phyloP scores from a whole-genome alignment of 2,797 vertebrate genomes.

The Mormyrops boulengeri region DNA sequence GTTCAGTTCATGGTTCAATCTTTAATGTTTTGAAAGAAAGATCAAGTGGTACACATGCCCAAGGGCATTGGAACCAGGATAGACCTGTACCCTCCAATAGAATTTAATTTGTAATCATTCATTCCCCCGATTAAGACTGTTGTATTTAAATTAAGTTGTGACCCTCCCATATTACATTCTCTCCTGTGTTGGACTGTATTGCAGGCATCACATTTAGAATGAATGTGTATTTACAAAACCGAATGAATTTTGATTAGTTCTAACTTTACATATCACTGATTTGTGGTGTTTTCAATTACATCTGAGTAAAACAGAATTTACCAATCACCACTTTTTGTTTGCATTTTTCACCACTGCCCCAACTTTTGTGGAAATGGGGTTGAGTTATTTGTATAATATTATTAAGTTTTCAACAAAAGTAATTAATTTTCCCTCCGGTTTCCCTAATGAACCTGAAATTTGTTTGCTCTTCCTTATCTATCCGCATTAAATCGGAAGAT shows the following conservation, averaged over 20 bases:
- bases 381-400: not conserved
- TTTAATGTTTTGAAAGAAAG: not conserved
- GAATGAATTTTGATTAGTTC: not conserved
- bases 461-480: conserved; percentile 3
- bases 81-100: not conserved
- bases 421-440: not conserved
- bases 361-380: not conserved
- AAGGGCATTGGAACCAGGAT: not conserved
- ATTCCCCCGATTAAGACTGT: not conserved
- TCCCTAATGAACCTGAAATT: not conserved
- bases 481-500: not conserved
- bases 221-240: not conserved
- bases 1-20: not conserved
- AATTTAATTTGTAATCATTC: not conserved
- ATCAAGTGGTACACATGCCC: not conserved
- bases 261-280: not conserved
- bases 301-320: not conserved
- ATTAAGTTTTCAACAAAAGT: not conserved
- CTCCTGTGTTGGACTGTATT: not conserved
- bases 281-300: not conserved
- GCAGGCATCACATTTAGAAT: not conserved
- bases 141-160: not conserved
- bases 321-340: not conserved
- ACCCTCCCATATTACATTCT: not conserved
- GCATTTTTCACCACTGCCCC: not conserved